Base-by-base conservation (phyloP, 1,140 invertebrate species). In the Monochamus saltuarius region DNA sequence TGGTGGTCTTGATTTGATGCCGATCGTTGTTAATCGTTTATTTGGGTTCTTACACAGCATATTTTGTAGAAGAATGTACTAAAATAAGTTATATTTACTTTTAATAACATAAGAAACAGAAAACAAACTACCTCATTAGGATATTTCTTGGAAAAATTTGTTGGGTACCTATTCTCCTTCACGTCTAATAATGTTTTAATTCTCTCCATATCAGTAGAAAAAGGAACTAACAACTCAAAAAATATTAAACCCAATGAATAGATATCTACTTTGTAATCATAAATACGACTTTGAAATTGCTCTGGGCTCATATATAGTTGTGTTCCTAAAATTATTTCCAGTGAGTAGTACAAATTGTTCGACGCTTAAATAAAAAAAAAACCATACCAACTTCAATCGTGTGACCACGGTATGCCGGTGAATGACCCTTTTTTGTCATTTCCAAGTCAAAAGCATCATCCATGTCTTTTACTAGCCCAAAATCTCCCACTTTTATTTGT, bases 221-320 rank as follows among this genome's bases (percentile, higher is more conserved):
- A 98, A 29, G 94, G 89, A 56, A 88, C 86, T 14, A 97, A 80
- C 40, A 99, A 77, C 78, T 99, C 97, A 75, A 95, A 94, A 43
- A 98, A 84, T 59, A 99, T 96, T 45, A 99, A 81, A 1, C 96
- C 97, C 56, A 98, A 78, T 0, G 95, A 94, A 79, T 93, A 99
- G 57, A 99, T 97, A 74, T 99, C 97, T 35, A 98, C 94, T 81
- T 98, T 98, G 71, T 92, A 91, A 73, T 90, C 89, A 75, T 98
- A 98, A 1, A 83, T 79, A 58, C 85, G 81, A 1, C 89, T 88
- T 9, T 81, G 78, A 10, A 89, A 79, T 80, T 98, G 96, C 78
- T 99, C 97, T 17, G 95, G 96, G 57, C 95, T 97, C 95, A 98
- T 98, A 75, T 99, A 99, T 0, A 98, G 79, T 38, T 91, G 87